phyloP scores from a whole-genome alignment of 2,113 vertebrate genomes.

The Argyrosomus japonicus region DNA sequence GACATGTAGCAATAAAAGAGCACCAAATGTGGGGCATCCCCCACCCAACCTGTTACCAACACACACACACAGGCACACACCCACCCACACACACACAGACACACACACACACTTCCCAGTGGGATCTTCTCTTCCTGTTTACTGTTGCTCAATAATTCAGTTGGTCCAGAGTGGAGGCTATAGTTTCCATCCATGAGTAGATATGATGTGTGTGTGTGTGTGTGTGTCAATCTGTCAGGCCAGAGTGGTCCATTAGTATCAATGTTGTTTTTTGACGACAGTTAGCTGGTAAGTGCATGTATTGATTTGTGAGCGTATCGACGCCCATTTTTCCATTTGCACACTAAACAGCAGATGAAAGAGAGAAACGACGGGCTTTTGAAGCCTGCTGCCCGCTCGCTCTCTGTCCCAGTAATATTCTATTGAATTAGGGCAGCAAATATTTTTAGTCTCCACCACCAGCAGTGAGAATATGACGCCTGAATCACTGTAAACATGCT shows the following conservation, averaged over 20 bases:
- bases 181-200: slow-evolving; percentile 59
- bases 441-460: slow-evolving; percentile 63
- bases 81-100: slow-evolving; percentile 21
- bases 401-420: slow-evolving; percentile 41
- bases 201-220: slow-evolving; percentile 19
- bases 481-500: slow-evolving; percentile 31
- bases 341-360: slow-evolving; percentile 50
- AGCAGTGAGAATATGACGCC: slow-evolving; percentile 27
- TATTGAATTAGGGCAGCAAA: slow-evolving; percentile 66
- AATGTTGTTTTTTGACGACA: slow-evolving; percentile 64
- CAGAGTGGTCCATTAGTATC: slow-evolving; percentile 78
- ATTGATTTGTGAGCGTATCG: slow-evolving; percentile 75
- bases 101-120: slow-evolving; percentile 17
- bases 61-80: slow-evolving; percentile 16
- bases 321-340: slow-evolving; percentile 59
- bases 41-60: slow-evolving; percentile 22
- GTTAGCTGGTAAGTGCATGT: slow-evolving; percentile 74
- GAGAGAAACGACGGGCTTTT: slow-evolving; percentile 30
- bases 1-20: slow-evolving; percentile 16
- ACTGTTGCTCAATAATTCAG: slow-evolving; percentile 79
- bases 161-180: slow-evolving; percentile 64
- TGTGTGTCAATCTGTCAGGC: slow-evolving; percentile 38
- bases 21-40: slow-evolving; percentile 42
- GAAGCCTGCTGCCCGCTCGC: slow-evolving; percentile 9
- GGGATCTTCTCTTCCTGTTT: slow-evolving; percentile 76